A percentile compares a stretch with the other conserved stretches of the same genome.
phyloP scores from a whole-genome alignment of 2,113 vertebrate species.

The Globicephala melas region DNA sequence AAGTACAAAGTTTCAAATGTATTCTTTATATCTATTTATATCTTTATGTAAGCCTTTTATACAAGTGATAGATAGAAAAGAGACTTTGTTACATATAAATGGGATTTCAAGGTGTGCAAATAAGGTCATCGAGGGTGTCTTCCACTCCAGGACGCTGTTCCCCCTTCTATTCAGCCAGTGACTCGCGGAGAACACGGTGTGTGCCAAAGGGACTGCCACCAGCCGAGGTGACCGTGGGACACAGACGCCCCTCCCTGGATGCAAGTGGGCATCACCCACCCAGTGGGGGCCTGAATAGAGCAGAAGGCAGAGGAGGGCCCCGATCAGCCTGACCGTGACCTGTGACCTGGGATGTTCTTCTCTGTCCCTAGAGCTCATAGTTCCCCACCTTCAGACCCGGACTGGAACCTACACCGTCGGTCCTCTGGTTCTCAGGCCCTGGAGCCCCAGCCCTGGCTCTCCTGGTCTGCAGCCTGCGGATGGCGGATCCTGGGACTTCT shows the following conservation, averaged over 20 bases:
- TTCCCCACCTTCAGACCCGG: neutral
- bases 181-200: neutral
- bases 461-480: neutral
- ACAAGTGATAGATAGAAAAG: no score
- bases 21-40: neutral
- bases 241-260: neutral
- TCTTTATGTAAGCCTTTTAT: neutral
- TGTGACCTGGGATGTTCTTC: neutral
- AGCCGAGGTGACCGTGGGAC: no score
- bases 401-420: neutral
- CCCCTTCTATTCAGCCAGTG: neutral
- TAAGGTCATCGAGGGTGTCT: neutral
- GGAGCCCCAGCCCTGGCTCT: neutral
- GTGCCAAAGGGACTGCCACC: no score
- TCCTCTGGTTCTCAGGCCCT: neutral
- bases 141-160: neutral
- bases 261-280: neutral
- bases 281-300: neutral
- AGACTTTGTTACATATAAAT: neutral
- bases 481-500: accelerated
- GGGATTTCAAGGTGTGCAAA: neutral
- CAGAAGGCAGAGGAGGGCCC: neutral
- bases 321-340: neutral
- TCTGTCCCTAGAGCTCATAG: neutral
- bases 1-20: neutral